Conservation (phyloP, 2,888 invertebrate species). For the Mycogona germanica region DNA sequence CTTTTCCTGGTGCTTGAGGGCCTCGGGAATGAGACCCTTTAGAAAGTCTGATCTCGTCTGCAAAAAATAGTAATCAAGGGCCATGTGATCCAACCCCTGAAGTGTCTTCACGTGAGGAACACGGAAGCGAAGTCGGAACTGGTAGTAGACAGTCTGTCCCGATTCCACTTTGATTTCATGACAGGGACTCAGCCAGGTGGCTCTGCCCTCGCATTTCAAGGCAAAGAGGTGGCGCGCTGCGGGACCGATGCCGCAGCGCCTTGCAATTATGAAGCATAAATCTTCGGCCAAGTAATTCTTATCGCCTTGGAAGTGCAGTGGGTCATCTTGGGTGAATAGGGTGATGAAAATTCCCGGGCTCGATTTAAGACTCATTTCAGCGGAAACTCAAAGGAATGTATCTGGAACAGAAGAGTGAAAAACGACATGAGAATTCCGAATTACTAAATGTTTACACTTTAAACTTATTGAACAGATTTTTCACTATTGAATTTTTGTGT, state of each 20-base stretch:
- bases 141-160: slow-evolving; percentile 38
- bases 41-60: slow-evolving; percentile 66
- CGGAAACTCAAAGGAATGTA: no score
- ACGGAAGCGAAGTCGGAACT: slow-evolving; percentile 70
- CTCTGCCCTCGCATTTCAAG: slow-evolving; percentile 49
- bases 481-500: no score
- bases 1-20: slow-evolving; percentile 59
- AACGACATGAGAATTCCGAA: no score
- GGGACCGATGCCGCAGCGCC: slow-evolving; percentile 57
- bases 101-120: slow-evolving; percentile 49
- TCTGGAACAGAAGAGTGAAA: no score
- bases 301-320: background rate
- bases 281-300: slow-evolving; percentile 44
- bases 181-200: slow-evolving; percentile 57
- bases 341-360: no score
- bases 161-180: slow-evolving; percentile 40
- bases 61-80: slow-evolving; percentile 74
- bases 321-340: background rate
- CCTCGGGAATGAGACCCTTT: slow-evolving; percentile 62
- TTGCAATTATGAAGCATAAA: slow-evolving; percentile 55
- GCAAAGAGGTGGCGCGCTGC: slow-evolving; percentile 65
- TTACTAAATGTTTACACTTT: no score
- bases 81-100: slow-evolving; percentile 52
- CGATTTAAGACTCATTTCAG: no score
- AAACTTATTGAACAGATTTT: no score